phyloP scores from a whole-genome alignment of 2,888 invertebrate species.

The Trachelus tabidus region DNA sequence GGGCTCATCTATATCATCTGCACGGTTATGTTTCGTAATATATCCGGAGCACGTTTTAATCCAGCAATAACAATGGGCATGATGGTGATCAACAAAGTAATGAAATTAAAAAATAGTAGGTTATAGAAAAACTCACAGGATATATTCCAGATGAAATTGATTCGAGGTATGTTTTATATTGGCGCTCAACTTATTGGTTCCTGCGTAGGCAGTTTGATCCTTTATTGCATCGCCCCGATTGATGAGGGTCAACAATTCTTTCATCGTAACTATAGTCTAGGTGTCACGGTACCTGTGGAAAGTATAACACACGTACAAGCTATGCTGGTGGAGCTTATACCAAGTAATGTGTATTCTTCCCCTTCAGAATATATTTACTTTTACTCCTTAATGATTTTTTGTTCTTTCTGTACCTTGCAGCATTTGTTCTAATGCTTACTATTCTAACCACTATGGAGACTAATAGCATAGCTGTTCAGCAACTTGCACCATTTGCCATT shows the following conservation, averaged over 20 bases:
- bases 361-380: background rate
- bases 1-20: background rate
- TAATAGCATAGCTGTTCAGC: background rate
- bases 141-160: background rate
- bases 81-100: constrained; percentile 9
- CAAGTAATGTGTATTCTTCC: background rate
- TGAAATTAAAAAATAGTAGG: background rate
- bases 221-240: background rate
- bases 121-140: background rate
- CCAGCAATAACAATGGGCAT: constrained; percentile 7
- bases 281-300: constrained; percentile 1
- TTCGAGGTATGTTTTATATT: background rate
- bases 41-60: constrained; percentile 10
- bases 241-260: constrained; percentile 1
- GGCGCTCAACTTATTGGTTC: background rate
- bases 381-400: background rate
- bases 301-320: constrained; percentile 5
- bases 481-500: constrained; percentile 5
- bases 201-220: background rate
- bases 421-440: constrained; percentile 8
- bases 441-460: constrained; percentile 8
- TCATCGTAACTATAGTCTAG: constrained; percentile 2
- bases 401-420: background rate
- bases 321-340: constrained; percentile 2
- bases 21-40: background rate